These are phyloP conservation scores for Serranus cabrilla DNA, from an alignment of 2,797 vertebrate genomes.

Conservation along the genomic window DNA sequence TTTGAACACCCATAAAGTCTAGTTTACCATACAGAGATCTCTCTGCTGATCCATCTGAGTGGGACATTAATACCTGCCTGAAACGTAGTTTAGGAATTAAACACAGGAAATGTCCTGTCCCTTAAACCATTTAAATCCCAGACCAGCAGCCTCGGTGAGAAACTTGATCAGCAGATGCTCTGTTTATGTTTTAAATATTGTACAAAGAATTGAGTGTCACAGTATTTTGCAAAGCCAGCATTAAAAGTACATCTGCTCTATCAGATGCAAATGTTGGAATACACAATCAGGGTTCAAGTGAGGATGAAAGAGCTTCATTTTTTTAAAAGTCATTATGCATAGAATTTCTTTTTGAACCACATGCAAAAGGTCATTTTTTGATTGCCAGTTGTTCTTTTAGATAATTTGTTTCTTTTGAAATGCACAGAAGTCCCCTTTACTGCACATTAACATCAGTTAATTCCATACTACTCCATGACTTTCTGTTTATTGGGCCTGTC, in stretches of 20 bases:
- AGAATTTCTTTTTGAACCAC: neutral
- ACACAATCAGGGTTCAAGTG: conserved; percentile 27
- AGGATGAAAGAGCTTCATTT: neutral
- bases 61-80: conserved; percentile 2
- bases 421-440: neutral
- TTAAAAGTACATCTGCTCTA: conserved; percentile 13
- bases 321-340: neutral
- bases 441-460: neutral
- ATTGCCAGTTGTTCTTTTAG: neutral
- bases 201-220: conserved; percentile 29
- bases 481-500: conserved; percentile 3
- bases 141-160: conserved; percentile 24
- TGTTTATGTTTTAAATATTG: conserved; percentile 19
- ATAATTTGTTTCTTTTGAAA: neutral
- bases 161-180: neutral
- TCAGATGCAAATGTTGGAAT: conserved; percentile 13
- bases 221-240: conserved; percentile 49
- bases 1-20: conserved; percentile 9
- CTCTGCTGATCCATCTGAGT: neutral
- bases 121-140: conserved; percentile 9
- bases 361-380: neutral
- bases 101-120: neutral
- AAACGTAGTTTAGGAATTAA: neutral
- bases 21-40: neutral
- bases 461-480: no score